phyloP scores from a whole-genome alignment of 1,140 invertebrate genomes.

The Drosophila eugracilis region DNA sequence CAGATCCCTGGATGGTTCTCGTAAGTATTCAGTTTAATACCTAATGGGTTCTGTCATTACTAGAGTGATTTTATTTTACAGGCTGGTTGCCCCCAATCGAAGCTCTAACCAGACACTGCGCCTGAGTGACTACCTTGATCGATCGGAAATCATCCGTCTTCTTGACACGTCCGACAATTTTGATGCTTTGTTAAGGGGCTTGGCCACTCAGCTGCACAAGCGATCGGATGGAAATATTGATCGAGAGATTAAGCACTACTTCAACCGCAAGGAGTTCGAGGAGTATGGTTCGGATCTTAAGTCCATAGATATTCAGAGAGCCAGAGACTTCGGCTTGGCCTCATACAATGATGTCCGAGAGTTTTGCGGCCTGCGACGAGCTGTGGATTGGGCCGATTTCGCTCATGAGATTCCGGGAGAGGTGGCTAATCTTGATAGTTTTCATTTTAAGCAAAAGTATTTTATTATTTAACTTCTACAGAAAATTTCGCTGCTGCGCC shows the following conservation, averaged over 20 bases:
- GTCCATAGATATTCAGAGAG: conserved; percentile 94
- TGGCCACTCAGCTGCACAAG: conserved; percentile 89
- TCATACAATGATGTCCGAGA: conserved; percentile 92
- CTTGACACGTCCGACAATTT: conserved; percentile 87
- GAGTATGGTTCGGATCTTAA: conserved; percentile 88
- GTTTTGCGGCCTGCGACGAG: conserved; percentile 91
- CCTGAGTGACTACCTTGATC: conserved; percentile 91
- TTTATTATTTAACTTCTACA: too few species aligned
- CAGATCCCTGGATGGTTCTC: conserved; percentile 91
- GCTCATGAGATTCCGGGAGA: conserved; percentile 88
- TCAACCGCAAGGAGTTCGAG: conserved; percentile 88
- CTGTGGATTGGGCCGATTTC: conserved; percentile 90
- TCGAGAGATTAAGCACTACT: conserved; percentile 91
- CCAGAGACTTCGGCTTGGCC: conserved; percentile 94
- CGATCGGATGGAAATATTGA: conserved; percentile 89
- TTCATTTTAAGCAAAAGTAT: too few species aligned
- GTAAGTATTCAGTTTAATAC: conserved; percentile 85
- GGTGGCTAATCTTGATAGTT: conserved; percentile 72
- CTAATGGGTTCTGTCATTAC: not conserved
- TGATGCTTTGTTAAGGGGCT: conserved; percentile 89
- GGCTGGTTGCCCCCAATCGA: conserved; percentile 88
- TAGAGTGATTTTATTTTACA: conserved; percentile 73
- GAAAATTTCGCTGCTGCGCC: conserved; percentile 68
- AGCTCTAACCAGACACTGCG: conserved; percentile 87
- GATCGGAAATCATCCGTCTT: conserved; percentile 85